Evolutionary conservation across 2,888 invertebrate genomes (phyloP).

Genomic region (Chorisops tibialis): DNA sequence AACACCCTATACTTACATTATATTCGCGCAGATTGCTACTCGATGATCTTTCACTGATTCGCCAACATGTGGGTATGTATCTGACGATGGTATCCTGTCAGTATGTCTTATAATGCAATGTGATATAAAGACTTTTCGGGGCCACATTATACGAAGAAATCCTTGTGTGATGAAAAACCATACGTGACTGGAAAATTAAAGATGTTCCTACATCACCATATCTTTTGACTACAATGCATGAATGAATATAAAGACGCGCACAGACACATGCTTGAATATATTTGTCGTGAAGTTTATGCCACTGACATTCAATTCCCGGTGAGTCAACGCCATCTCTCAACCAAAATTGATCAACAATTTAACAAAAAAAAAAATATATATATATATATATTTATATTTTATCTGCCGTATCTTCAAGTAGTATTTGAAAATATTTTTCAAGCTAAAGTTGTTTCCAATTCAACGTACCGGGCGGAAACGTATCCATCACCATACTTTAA

Average conservation of each 20-base stretch:
- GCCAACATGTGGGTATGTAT: constrained; percentile 13
- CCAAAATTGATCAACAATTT: constrained; percentile 19
- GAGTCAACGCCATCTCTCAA: constrained; percentile 16
- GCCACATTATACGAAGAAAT: constrained; percentile 19
- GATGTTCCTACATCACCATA: not conserved
- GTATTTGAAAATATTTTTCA: too few species aligned
- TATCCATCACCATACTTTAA: too few species aligned
- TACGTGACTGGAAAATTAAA: constrained; percentile 24
- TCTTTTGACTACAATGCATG: not conserved
- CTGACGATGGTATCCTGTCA: not conserved
- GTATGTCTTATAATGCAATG: constrained; percentile 3
- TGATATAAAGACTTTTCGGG: constrained; percentile 13
- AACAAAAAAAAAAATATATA: too few species aligned
- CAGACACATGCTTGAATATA: not conserved
- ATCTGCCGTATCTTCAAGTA: too few species aligned
- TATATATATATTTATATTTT: too few species aligned
- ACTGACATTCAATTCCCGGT: constrained; percentile 19
- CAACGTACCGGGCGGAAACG: too few species aligned
- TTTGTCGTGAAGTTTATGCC: constrained; percentile 22
- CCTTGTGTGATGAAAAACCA: constrained; percentile 24
- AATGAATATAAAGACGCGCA: not conserved
- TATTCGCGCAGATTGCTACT: constrained; percentile 18
- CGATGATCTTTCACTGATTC: constrained; percentile 13
- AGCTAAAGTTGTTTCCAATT: too few species aligned
- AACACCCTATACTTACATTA: too few species aligned